A percentile compares a stretch with the other conserved stretches of the same genome.
phyloP scores from a whole-genome alignment of 2,797 vertebrate genomes.

The Myotis pilosus region DNA sequence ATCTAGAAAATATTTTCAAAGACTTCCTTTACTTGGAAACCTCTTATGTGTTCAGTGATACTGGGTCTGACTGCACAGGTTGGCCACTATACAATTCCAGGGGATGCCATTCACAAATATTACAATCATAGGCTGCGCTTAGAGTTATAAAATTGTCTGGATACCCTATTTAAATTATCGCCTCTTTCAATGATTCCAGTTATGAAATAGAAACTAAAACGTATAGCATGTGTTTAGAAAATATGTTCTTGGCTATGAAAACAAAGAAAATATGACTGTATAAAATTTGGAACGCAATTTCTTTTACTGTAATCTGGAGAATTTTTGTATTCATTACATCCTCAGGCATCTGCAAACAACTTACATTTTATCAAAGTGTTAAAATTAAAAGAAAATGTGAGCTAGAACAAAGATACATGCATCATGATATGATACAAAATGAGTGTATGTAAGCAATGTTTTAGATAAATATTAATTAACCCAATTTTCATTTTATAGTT shows the following conservation, averaged over 20 bases:
- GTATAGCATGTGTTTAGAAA: neutral
- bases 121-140: neutral
- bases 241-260: neutral
- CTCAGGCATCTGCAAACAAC: neutral
- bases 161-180: neutral
- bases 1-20: neutral
- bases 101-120: neutral
- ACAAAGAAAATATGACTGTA: neutral
- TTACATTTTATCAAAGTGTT: neutral
- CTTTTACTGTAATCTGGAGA: neutral
- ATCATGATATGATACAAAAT: neutral
- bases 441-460: neutral
- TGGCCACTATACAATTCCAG: neutral
- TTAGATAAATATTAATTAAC: neutral
- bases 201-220: neutral
- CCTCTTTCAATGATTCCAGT: neutral
- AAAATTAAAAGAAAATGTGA: constrained; percentile 15
- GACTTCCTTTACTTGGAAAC: neutral
- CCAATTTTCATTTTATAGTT: neutral
- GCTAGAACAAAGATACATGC: neutral
- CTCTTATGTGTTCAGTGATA: neutral
- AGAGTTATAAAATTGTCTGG: neutral
- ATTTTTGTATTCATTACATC: neutral
- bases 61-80: neutral
- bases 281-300: neutral